A percentile compares a stretch with the other conserved stretches of the same genome.
phyloP scores from a whole-genome alignment of 2,888 invertebrate genomes.

The Platerodrilus igneus region DNA sequence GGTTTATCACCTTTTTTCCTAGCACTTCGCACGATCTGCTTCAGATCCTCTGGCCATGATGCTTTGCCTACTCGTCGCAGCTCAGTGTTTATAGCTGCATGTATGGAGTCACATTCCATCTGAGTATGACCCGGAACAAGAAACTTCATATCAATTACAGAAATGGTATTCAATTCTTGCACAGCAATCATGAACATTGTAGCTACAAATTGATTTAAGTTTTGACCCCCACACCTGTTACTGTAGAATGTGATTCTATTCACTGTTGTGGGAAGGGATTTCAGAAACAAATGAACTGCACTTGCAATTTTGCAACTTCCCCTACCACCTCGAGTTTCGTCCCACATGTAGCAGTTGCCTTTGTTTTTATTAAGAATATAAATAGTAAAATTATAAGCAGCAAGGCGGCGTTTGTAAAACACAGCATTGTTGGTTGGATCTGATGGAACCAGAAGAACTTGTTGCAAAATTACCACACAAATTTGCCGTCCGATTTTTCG shows the following conservation, averaged over 20 bases:
- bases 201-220: conserved; percentile 30
- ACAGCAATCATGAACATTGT: conserved; percentile 28
- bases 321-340: conserved; percentile 25
- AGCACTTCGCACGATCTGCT: conserved; percentile 20
- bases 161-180: conserved; percentile 21
- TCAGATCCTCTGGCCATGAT: conserved; percentile 25
- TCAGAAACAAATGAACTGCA: conserved; percentile 20
- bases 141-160: conserved; percentile 30
- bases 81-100: conserved; percentile 23
- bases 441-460: conserved; percentile 21
- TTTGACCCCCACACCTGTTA: conserved; percentile 34
- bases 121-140: conserved; percentile 22
- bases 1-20: conserved; percentile 23
- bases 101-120: conserved; percentile 24
- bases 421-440: conserved; percentile 25
- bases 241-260: conserved; percentile 29
- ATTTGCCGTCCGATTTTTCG: conserved; percentile 4
- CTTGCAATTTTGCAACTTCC: conserved; percentile 30
- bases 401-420: conserved; percentile 25
- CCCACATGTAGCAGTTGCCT: conserved; percentile 31
- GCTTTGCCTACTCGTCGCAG: conserved; percentile 20
- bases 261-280: conserved; percentile 24
- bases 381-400: conserved; percentile 24
- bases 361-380: conserved; percentile 22
- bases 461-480: conserved; percentile 25